phyloP scores from a whole-genome alignment of 2,797 vertebrate species.

The Hydrocynus forskahlii region DNA sequence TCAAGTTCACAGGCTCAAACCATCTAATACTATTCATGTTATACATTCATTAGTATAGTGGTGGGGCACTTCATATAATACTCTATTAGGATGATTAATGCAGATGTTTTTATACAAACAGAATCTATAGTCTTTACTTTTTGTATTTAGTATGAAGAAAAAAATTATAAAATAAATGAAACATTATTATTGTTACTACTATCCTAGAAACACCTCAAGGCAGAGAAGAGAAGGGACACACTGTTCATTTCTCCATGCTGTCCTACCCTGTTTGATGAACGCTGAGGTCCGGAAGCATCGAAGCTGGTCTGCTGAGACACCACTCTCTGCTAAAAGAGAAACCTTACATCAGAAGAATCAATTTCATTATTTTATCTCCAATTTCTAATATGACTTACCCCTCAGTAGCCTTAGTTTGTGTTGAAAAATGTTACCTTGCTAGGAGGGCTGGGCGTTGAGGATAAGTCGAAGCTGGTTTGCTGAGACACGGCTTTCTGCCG shows the following conservation, averaged over 20 bases:
- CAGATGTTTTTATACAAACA: no score
- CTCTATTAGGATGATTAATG: no score
- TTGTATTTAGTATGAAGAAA: no score
- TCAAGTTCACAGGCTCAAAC: neutral
- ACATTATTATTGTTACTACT: no score
- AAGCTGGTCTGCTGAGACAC: slow-evolving; percentile 77
- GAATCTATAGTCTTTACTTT: no score
- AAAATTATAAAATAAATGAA: no score
- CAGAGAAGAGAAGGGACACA: no score
- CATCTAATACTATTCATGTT: no score
- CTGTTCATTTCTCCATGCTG: neutral
- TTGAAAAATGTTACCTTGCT: slow-evolving; percentile 67
- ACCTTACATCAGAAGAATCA: neutral
- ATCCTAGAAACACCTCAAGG: no score
- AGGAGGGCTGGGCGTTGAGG: slow-evolving; percentile 56
- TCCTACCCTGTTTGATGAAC: slow-evolving; percentile 67
- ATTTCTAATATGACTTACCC: no score
- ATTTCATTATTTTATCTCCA: neutral
- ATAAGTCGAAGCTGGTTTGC: slow-evolving; percentile 64
- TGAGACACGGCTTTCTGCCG: slow-evolving; percentile 63
- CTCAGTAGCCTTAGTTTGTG: neutral
- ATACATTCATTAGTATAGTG: no score
- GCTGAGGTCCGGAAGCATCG: slow-evolving; percentile 66
- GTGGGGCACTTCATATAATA: no score
- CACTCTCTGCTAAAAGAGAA: slow-evolving; percentile 64